Base-by-base conservation (phyloP, 2,888 invertebrate genomes). In the Encarsia formosa region DNA sequence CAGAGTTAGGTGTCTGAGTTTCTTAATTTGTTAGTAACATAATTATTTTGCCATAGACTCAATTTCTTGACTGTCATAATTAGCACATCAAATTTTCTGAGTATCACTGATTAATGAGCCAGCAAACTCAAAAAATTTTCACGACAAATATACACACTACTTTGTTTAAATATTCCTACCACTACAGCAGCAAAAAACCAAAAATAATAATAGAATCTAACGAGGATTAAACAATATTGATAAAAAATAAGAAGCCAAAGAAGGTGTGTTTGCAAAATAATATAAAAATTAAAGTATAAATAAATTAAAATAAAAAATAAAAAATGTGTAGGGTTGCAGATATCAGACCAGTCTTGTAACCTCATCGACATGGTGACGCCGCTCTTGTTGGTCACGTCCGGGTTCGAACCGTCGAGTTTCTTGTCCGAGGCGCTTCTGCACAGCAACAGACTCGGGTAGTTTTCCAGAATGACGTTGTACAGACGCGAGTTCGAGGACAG, bases 401-500 rank as follows among this genome's bases (percentile, higher is more conserved):
- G 60, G 11, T 59, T 61, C 16, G 69, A 65, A 26, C 75, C 75
- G 8, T 72, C 67, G 2, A 85, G 67, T 57, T 81, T 81, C 46
- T 82, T 81, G 60, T 85, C 85, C 1, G 85, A 86, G 44, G 78
- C 77, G 63, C 84, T 83, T 63, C 83, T 77, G 59, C 84, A 78
- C 35, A 81, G 76, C 49, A 87, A 67, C 31, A 87, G 69, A 48
- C 83, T 83, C 5, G 87, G 87, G 68, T 87, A 87, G 65, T 86
- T 86, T 67, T 85, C 84, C 58, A 87, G 71, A 52, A 87, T 83
- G 11, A 86, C 81, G 56, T 82, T 84, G 71, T 85, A 86, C 5
- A 86, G 74, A 42, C 80, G 79, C 55, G 82, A 83, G 64, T 86
- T 86, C 37, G 80, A 71, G 55, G 81, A 75, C 18, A 86, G 68